A percentile compares a stretch with the other conserved stretches of the same genome.
Conservation (phyloP, 1,140 invertebrate genomes). For the Drosophila melanogaster region Release_6_plus_ISO1_MT NT_033777.3:26534501-26535000, state of each 20-base stretch:
- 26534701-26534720: constrained; percentile 25
- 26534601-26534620: constrained; percentile 55
- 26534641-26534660: constrained; percentile 71
- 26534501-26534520: constrained; percentile 41
- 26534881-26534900: constrained; percentile 18
- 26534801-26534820: constrained; percentile 69
- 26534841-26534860: constrained; percentile 66
- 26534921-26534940: constrained; percentile 1
- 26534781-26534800: constrained; percentile 79
- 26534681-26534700: constrained; percentile 19
- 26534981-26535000: constrained; percentile 67
- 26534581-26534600: constrained; percentile 25
- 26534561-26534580: constrained; percentile 69
- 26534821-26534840: constrained; percentile 67
- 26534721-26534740: constrained; percentile 53
- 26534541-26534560: constrained; percentile 24
- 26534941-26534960: constrained; percentile 62
- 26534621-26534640: constrained; percentile 64
- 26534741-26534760: constrained; percentile 13
- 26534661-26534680: constrained; percentile 47
- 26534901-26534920: constrained; percentile 67
- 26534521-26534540: constrained; percentile 32
- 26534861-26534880: constrained; percentile 61
- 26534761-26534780: constrained; percentile 32
- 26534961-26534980: constrained; percentile 78